Base-by-base conservation (phyloP, 2,888 invertebrate genomes). In the Lasioglossum vierecki region DNA sequence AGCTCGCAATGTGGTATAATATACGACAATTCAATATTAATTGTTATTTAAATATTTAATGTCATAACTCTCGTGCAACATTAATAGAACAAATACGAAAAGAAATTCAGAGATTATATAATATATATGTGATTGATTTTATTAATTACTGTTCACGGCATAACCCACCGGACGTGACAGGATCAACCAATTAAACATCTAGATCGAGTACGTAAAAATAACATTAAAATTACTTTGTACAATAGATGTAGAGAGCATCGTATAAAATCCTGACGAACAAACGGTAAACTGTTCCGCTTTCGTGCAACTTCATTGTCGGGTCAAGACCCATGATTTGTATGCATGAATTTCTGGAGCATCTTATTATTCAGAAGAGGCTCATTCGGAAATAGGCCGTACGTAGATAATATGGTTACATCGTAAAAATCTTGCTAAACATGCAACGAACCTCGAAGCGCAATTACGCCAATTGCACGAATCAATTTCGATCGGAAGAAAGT, bases 331-430 rank as follows among this genome's bases (percentile, higher is more conserved):
- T 76, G 49, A 68, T 68, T 35, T 35, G 68, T 35, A 13, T 70
- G 39, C 41, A 81, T 49, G 73, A 57, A 71, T 77, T 75, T 84
- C 39, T 73, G 44, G 18, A 74, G 49, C 74, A 18, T 73, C 15
- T 76, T 83, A 76, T 80, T 80, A 66, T 80, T 76, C 83, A 11
- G 22, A 44, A 26, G 41, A 57, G 44, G 15, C 26, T 72, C 15
- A 11, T 4, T 13, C 46, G 39, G 22, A 44, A 53, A 75, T 49
- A 57, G n/a, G n/a, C 11, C 57, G 4, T 9, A 11, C 1, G 57
- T 3, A n/a, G 22, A 1, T 57, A 4, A n/a, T 57, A 57, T 53
- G 22, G n/a, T 22, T 22, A 13, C 11, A 60, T 1, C 5, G 26
- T 60, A 60, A 53, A 4, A 53, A 53, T 22, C n/a, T n/a, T 9